Evolutionary conservation across 1,140 invertebrate genomes (phyloP).

Genomic region (Drosophila serrata): DNA sequence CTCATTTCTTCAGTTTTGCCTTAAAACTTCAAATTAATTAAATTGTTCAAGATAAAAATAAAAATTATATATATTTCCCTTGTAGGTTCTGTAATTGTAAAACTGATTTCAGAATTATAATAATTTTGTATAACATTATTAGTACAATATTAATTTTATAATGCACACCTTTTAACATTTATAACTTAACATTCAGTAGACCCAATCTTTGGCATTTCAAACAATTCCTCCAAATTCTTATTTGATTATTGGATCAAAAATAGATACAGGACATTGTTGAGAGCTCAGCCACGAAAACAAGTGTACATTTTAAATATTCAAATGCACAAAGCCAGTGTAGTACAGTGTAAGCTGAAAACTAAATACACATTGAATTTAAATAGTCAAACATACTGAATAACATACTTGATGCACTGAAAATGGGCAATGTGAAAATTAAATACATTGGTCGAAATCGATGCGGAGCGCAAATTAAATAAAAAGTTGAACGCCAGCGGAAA

Average conservation of each 20-base stretch:
- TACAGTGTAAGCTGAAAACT: background rate
- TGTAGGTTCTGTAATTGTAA: too few relatives aligned
- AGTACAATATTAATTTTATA: too few relatives aligned
- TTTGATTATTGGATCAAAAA: background rate
- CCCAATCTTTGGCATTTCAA: background rate
- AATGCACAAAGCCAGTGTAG: background rate
- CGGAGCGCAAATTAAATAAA: slow-evolving; percentile 3
- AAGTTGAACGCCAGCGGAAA: slow-evolving; percentile 31
- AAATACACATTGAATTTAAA: slow-evolving; percentile 37
- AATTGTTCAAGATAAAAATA: too few relatives aligned
- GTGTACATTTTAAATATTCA: background rate
- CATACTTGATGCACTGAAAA: slow-evolving; percentile 37
- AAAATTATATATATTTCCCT: too few relatives aligned
- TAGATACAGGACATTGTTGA: background rate
- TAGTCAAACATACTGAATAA: slow-evolving; percentile 54
- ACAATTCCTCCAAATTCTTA: background rate
- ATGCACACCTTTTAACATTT: too few relatives aligned
- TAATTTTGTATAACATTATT: too few relatives aligned
- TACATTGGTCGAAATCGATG: slow-evolving; percentile 22
- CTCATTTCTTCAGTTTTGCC: too few relatives aligned
- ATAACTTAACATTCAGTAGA: too few relatives aligned
- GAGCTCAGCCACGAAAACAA: background rate
- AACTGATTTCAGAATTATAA: too few relatives aligned
- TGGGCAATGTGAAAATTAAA: slow-evolving; percentile 44
- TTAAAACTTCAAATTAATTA: too few relatives aligned